Evolutionary conservation across 2,113 vertebrate genomes (phyloP).

Genomic region (Amblyornis subalaris): DNA sequence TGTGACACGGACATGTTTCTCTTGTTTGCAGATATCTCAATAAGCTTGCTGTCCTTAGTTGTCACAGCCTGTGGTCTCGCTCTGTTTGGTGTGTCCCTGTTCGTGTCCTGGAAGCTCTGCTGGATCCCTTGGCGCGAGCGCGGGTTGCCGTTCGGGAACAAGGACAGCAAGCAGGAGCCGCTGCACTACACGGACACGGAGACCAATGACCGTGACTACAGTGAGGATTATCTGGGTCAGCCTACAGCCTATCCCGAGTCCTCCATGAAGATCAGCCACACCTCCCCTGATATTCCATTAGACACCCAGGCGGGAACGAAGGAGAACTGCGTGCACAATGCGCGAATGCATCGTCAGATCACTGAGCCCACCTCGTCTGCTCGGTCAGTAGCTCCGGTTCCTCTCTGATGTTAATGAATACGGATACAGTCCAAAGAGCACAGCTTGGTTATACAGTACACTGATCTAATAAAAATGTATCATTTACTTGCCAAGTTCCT

Average conservation of each 20-base stretch:
- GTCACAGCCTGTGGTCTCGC: slow-evolving; percentile 97
- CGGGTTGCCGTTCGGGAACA: slow-evolving; percentile 80
- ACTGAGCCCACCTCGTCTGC: slow-evolving; percentile 87
- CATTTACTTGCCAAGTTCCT: not conserved
- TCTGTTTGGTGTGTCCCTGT: slow-evolving; percentile 94
- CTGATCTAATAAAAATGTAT: not conserved
- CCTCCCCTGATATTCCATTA: slow-evolving; percentile 91
- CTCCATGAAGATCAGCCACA: slow-evolving; percentile 97
- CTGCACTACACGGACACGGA: slow-evolving; percentile 88
- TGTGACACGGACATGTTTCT: not conserved
- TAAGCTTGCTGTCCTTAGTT: slow-evolving; percentile 93
- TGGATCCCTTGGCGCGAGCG: slow-evolving; percentile 98
- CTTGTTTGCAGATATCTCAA: slow-evolving; percentile 86
- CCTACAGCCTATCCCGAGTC: slow-evolving; percentile 83
- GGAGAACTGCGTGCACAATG: slow-evolving; percentile 84
- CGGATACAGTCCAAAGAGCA: not conserved
- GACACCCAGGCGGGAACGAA: slow-evolving; percentile 77
- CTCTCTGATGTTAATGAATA: not conserved
- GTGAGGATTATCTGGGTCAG: slow-evolving; percentile 84
- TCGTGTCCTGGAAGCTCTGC: slow-evolving; percentile 98
- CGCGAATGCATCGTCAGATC: slow-evolving; percentile 87
- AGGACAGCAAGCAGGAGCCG: slow-evolving; percentile 87
- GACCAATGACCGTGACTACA: slow-evolving; percentile 81
- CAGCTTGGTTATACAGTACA: not conserved
- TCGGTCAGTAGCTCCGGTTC: slow-evolving; percentile 73